Evolutionary conservation across 2,888 invertebrate genomes (phyloP).

Genomic region (Drosophila yooni): DNA sequence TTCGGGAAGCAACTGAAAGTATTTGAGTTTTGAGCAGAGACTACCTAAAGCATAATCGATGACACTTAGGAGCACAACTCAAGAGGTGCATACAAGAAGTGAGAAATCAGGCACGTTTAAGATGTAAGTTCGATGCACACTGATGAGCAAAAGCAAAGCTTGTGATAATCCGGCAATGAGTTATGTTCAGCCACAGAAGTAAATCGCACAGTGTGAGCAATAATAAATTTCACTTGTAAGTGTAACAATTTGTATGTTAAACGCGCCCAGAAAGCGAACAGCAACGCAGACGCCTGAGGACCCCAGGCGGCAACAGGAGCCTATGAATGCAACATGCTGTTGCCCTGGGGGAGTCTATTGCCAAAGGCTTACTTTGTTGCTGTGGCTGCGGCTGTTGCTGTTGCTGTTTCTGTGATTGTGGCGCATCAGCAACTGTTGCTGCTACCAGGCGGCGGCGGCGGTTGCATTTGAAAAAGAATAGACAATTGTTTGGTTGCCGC

Average conservation of each 20-base stretch:
- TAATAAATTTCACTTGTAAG: slow-evolving; percentile 83
- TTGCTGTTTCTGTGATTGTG: slow-evolving; percentile 40
- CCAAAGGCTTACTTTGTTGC: slow-evolving; percentile 20
- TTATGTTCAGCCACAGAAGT: slow-evolving; percentile 45
- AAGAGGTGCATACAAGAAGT: slow-evolving; percentile 22
- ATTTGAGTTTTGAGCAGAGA: slow-evolving; percentile 60
- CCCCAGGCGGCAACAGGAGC: slow-evolving; percentile 45
- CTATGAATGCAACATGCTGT: slow-evolving; percentile 26
- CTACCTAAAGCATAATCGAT: slow-evolving; percentile 81
- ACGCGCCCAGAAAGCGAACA: slow-evolving; percentile 63
- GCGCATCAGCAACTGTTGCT: slow-evolving; percentile 30
- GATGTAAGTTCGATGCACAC: slow-evolving; percentile 29
- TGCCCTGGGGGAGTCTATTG: slow-evolving; percentile 79
- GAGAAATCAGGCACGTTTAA: slow-evolving; percentile 51
- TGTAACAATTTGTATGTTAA: slow-evolving; percentile 84
- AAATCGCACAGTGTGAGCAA: slow-evolving; percentile 61
- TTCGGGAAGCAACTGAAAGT: slow-evolving; percentile 63
- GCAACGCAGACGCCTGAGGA: slow-evolving; percentile 22
- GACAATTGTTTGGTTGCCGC: slow-evolving; percentile 77
- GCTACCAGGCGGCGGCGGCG: slow-evolving; percentile 74
- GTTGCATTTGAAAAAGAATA: slow-evolving; percentile 77
- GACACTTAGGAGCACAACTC: slow-evolving; percentile 36
- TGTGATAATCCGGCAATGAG: slow-evolving; percentile 57
- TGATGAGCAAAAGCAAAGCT: slow-evolving; percentile 8
- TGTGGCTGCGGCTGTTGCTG: slow-evolving; percentile 7